Evolutionary conservation across 2,888 invertebrate species (phyloP).

Genomic region (Drosophila neotestacea): DNA sequence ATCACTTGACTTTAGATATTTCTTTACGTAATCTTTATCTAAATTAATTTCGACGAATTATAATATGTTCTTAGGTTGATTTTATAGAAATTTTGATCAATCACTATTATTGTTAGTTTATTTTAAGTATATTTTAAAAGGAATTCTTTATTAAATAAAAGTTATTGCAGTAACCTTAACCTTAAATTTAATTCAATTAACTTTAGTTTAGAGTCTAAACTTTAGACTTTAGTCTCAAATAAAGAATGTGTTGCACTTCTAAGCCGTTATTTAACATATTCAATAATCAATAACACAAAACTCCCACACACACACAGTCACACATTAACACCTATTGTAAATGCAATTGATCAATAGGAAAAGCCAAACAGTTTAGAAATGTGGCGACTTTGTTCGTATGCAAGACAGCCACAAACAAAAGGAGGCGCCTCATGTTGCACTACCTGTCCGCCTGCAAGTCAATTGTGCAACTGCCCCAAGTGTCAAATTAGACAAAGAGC

Average conservation of each 20-base stretch:
- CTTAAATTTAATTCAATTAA: background rate
- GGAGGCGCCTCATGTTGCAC: slow-evolving; percentile 49
- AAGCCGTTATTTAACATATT: slow-evolving; percentile 8
- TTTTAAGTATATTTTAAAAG: no score
- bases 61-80: no score
- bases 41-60: no score
- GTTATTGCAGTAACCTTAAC: background rate
- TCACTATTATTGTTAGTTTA: no score
- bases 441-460: slow-evolving; percentile 58
- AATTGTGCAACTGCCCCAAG: slow-evolving; percentile 71
- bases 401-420: slow-evolving; percentile 2
- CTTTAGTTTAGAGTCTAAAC: no score
- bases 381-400: slow-evolving; percentile 16
- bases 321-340: slow-evolving; percentile 55
- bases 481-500: slow-evolving; percentile 76
- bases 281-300: slow-evolving; percentile 5
- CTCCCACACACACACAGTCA: slow-evolving; percentile 37
- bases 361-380: slow-evolving; percentile 39
- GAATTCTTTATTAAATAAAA: no score
- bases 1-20: no score
- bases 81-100: no score
- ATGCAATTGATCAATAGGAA: slow-evolving; percentile 42
- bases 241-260: background rate
- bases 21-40: no score
- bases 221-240: background rate